Evolutionary conservation across 2,888 invertebrate genomes (phyloP).

Genomic region (Temnothorax unifasciatus): DNA sequence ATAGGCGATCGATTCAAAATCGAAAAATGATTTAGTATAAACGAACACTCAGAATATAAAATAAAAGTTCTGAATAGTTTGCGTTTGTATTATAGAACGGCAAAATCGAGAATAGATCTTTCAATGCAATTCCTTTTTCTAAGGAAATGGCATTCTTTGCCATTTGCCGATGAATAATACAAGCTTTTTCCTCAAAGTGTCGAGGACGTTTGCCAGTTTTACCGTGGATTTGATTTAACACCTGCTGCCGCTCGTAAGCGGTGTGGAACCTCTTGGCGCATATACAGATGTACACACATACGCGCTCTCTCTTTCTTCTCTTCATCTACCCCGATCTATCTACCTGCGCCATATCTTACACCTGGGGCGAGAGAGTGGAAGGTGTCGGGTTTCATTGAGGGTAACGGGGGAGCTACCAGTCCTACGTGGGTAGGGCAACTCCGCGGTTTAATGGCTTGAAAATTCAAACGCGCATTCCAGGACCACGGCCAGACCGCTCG

Average conservation of each 20-base stretch:
- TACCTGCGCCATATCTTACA: neutral
- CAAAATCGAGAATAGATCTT: neutral
- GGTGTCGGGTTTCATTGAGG: conserved; percentile 71
- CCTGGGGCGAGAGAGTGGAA: conserved; percentile 38
- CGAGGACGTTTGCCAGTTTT: neutral
- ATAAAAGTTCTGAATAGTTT: neutral
- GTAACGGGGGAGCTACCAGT: conserved; percentile 26
- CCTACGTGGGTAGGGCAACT: conserved; percentile 43
- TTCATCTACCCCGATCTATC: conserved; percentile 25
- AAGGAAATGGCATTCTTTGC: neutral
- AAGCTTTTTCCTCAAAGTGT: neutral
- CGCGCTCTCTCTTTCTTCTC: neutral
- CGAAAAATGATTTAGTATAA: neutral
- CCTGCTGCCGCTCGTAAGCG: neutral
- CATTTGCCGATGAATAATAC: neutral
- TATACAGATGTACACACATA: neutral
- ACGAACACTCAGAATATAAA: neutral
- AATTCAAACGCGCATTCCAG: conserved; percentile 71
- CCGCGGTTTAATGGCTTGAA: conserved; percentile 68
- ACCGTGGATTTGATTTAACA: conserved; percentile 8
- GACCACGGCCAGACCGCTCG: conserved; percentile 72
- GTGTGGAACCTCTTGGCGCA: neutral
- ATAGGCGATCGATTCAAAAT: too few relatives aligned
- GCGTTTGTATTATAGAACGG: neutral
- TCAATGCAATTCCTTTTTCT: neutral